Evolutionary conservation across 1,140 invertebrate species (phyloP), one percentile per base, ranked within the genome.

Genomic region (Aphidius ervi): DNA sequence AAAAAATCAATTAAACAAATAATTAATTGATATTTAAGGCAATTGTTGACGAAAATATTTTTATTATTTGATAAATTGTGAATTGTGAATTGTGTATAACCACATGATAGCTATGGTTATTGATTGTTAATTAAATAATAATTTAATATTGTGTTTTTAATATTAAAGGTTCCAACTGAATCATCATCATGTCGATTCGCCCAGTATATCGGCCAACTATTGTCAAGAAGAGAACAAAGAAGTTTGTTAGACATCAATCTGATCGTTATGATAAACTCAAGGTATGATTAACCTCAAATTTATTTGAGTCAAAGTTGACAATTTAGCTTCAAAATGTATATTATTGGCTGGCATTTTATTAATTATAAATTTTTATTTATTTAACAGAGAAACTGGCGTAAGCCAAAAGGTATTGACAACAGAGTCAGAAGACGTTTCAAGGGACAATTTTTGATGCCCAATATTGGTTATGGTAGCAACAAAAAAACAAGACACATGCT

Each of bases 391-490:
- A 93, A 88, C 82, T 96, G 93, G 94, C 84, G 94, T 68, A 95
- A 94, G 82, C 94, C 94, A 0, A 94, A 94, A 77, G 94, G 98
- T 97, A 99, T 99, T 84, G 98, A 99, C 82, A 99, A 99, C 87
- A 88, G 97, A 83, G 97, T 99, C 8, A 87, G 98, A 67, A 90
- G 97, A 74, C 86, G 95, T 67, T 99, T 99, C 83, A 99, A 99
- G 88, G 98, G 98, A 37, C 95, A 98, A 76, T 96, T 92, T 75
- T 82, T 94, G 81, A 99, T 99, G 97, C 98, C 98, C 48, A 97
- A 91, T 74, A 98, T 99, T 83, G 98, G 97, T 89, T 99, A 98
- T 81, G 97, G 98, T 72, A 94, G 94, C 65, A 92, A 91, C 75
- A 92, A 93, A 74, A 92, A 90, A 70, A 97, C 95, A 46, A 89